Conservation (phyloP, 2,888 invertebrate genomes). For the Campoplex nolae region DNA sequence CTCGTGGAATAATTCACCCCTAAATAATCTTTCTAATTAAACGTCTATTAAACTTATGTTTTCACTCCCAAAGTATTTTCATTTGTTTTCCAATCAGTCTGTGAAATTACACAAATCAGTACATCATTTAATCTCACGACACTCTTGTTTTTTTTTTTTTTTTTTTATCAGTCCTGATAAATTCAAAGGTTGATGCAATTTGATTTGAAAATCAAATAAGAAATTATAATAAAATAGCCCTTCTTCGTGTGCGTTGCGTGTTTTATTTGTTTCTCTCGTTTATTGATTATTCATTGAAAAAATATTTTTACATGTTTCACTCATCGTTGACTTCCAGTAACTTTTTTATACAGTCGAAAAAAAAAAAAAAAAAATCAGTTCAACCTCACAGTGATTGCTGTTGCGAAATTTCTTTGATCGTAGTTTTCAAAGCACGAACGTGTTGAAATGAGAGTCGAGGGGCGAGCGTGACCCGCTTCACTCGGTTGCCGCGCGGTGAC, state of each 20-base stretch:
- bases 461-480: constrained; percentile 75
- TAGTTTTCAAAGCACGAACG: neutral
- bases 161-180: neutral
- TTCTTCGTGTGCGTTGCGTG: neutral
- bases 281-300: neutral
- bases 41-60: constrained; percentile 1
- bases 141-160: neutral
- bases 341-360: neutral
- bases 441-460: constrained; percentile 27
- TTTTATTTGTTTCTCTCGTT: neutral
- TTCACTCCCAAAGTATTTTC: neutral
- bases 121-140: constrained; percentile 7
- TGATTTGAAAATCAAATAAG: neutral
- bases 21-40: neutral
- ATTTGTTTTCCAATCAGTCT: neutral
- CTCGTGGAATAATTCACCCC: constrained; percentile 14
- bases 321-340: neutral
- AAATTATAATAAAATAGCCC: neutral
- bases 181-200: neutral
- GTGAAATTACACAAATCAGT: neutral
- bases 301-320: neutral
- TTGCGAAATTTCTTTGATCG: neutral
- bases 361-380: neutral
- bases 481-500: constrained; percentile 80
- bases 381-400: neutral